phyloP scores from a whole-genome alignment of 2,888 invertebrate genomes.

The Schizaphis graminum region DNA sequence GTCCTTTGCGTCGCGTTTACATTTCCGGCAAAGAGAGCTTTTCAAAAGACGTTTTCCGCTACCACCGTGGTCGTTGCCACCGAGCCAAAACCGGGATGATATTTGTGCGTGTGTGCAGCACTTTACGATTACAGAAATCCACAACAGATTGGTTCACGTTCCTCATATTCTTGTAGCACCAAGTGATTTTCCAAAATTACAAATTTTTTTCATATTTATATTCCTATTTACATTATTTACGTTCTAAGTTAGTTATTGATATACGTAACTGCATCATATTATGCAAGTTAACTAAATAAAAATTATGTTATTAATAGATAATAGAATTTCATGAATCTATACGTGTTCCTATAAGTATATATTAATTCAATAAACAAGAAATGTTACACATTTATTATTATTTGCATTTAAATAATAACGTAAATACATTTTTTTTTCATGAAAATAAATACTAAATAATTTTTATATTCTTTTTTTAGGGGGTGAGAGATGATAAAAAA shows the following conservation, averaged over 20 bases:
- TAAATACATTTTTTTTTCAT: neutral
- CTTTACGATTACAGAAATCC: slow-evolving; percentile 2
- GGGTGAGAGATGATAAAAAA: neutral
- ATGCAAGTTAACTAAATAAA: neutral
- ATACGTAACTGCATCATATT: neutral
- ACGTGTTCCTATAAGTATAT: neutral
- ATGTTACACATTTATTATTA: neutral
- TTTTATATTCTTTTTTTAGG: neutral
- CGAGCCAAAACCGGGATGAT: neutral
- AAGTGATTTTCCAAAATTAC: neutral
- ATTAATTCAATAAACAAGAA: neutral
- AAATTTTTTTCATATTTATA: neutral
- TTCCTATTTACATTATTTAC: neutral
- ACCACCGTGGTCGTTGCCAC: neutral
- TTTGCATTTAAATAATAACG: neutral
- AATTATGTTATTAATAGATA: neutral
- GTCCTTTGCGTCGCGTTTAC: slow-evolving; percentile 58
- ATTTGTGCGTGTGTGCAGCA: neutral
- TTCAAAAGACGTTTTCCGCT: slow-evolving; percentile 60
- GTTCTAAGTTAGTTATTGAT: neutral
- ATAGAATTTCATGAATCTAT: neutral
- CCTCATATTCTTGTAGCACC: neutral
- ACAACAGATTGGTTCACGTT: slow-evolving; percentile 38
- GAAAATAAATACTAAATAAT: neutral
- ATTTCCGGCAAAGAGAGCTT: slow-evolving; percentile 51